A percentile compares a stretch with the other conserved stretches of the same genome.
These are phyloP conservation scores for Griposia aprilina DNA, from an alignment of 2,888 invertebrate genomes.

Conservation along the genomic window DNA sequence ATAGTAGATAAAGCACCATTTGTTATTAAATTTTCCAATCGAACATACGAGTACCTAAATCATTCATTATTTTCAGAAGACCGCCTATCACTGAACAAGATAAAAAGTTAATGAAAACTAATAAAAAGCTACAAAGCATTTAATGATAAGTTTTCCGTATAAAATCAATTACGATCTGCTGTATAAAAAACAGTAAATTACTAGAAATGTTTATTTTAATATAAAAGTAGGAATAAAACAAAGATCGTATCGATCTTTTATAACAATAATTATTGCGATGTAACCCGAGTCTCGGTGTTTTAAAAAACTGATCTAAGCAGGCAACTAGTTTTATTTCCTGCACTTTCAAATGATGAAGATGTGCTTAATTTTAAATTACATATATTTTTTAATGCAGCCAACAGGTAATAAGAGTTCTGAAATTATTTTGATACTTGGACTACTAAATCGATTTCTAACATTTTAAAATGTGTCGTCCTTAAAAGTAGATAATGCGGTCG, in stretches of 20 bases:
- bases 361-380: neutral
- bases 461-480: neutral
- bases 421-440: neutral
- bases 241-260: neutral
- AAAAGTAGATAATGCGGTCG: neutral
- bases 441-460: neutral
- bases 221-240: neutral
- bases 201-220: neutral
- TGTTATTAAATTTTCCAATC: neutral
- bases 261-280: neutral
- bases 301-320: neutral
- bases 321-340: neutral
- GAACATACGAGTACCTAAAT: neutral
- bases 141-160: neutral
- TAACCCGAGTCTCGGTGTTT: no score
- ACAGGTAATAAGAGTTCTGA: neutral
- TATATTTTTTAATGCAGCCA: neutral
- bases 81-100: neutral
- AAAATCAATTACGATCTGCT: neutral
- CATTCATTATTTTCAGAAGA: neutral
- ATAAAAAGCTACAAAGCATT: neutral
- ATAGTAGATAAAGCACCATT: neutral
- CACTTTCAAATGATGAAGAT: neutral
- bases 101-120: neutral
- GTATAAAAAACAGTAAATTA: neutral